phyloP scores from a whole-genome alignment of 1,140 invertebrate species.

The Tetraneura akinire region DNA sequence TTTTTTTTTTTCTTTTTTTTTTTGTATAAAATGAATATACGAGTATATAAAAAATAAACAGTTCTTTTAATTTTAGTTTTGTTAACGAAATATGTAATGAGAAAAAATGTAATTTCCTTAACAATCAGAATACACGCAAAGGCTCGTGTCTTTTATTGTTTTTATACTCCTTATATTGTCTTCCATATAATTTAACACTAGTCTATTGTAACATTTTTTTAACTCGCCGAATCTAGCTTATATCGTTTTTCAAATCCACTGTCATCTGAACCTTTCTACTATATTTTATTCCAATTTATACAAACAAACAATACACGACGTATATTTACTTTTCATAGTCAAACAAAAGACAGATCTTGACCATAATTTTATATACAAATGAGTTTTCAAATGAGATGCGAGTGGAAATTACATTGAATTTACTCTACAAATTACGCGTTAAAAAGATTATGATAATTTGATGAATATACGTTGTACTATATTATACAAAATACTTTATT shows the following conservation, averaged over 20 bases:
- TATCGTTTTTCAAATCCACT: constrained; percentile 31
- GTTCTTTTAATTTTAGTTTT: constrained; percentile 28
- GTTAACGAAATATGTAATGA: constrained; percentile 27
- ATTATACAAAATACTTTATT: too few relatives aligned
- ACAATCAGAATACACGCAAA: constrained; percentile 23
- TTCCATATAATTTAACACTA: not conserved
- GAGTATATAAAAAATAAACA: not conserved
- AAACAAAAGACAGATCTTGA: constrained; percentile 5
- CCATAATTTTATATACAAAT: not conserved
- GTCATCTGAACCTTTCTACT: not conserved
- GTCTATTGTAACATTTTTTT: constrained; percentile 16
- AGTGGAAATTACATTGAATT: not conserved
- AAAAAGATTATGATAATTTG: too few relatives aligned
- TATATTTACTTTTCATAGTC: constrained; percentile 35
- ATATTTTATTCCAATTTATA: not conserved
- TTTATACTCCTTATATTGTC: constrained; percentile 28
- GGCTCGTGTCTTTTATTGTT: constrained; percentile 33
- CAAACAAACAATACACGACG: not conserved
- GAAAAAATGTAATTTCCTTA: constrained; percentile 42
- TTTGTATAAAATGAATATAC: too few relatives aligned
- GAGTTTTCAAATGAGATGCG: not conserved
- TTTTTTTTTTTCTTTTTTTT: too few relatives aligned
- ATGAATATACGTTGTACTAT: too few relatives aligned
- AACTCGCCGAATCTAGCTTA: not conserved
- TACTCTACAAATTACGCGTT: too few relatives aligned